A percentile compares a stretch with the other conserved stretches of the same genome.
Evolutionary conservation across 2,113 vertebrate genomes (phyloP).

Genomic region (Lepidothrix coronata): DNA sequence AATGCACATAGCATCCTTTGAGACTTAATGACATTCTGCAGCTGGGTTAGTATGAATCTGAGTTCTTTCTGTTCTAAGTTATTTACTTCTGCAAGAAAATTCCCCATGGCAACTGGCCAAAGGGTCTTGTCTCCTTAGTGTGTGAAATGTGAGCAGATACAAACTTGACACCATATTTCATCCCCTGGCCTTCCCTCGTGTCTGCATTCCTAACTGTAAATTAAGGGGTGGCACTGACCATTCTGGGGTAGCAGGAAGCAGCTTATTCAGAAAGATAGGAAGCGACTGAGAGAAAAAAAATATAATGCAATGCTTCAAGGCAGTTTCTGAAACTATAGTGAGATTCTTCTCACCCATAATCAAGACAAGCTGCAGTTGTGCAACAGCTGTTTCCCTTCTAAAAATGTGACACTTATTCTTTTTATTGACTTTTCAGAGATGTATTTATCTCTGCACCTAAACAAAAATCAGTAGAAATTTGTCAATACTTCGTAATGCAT

Average conservation of each 20-base stretch:
- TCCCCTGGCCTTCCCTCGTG: constrained; percentile 27
- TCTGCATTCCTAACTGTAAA: constrained; percentile 72
- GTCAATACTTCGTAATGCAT: neutral
- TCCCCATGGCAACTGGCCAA: constrained; percentile 66
- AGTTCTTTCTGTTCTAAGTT: constrained; percentile 63
- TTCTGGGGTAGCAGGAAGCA: constrained; percentile 41
- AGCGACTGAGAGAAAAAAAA: neutral
- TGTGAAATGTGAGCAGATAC: constrained; percentile 59
- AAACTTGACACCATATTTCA: constrained; percentile 53
- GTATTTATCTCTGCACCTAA: neutral
- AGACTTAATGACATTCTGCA: constrained; percentile 73
- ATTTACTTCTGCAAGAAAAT: constrained; percentile 66
- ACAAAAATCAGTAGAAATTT: neutral
- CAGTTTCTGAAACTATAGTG: constrained; percentile 32
- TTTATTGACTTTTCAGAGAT: neutral
- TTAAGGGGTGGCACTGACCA: constrained; percentile 56
- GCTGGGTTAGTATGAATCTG: constrained; percentile 65
- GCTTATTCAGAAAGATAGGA: constrained; percentile 43
- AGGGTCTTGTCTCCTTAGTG: constrained; percentile 46
- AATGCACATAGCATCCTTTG: constrained; percentile 68
- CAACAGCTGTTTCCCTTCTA: constrained; percentile 44
- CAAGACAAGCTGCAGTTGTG: constrained; percentile 47
- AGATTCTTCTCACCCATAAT: neutral
- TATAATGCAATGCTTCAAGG: constrained; percentile 52
- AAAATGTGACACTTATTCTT: neutral